These are phyloP conservation scores for Tamandua tetradactyla DNA, from an alignment of 2,797 vertebrate species.

Conservation along the genomic window DNA sequence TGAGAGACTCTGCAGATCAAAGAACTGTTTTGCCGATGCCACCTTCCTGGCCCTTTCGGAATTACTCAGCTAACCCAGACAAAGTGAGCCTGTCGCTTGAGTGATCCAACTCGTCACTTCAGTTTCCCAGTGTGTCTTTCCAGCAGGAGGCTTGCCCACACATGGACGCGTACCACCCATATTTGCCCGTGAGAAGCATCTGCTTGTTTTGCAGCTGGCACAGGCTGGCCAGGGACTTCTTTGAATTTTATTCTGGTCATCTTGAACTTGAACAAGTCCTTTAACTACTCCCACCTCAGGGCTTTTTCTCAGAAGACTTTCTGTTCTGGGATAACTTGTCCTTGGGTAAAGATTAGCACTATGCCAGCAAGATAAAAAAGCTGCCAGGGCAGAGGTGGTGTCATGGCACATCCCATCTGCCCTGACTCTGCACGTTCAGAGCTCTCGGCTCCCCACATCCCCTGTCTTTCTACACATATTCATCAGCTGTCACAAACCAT, in stretches of 20 bases:
- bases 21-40: neutral
- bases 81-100: slow-evolving; percentile 23
- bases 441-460: rapidly evolving
- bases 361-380: neutral
- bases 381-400: neutral
- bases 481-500: neutral
- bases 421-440: neutral
- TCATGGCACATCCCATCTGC: neutral
- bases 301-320: slow-evolving; percentile 15
- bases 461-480: neutral
- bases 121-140: neutral
- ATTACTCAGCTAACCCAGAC: neutral
- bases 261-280: slow-evolving; percentile 44
- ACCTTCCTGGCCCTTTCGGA: neutral
- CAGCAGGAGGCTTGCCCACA: neutral
- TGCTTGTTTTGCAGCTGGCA: neutral
- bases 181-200: neutral
- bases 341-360: slow-evolving; percentile 5
- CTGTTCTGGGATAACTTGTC: neutral
- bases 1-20: slow-evolving; percentile 36
- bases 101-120: neutral
- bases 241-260: slow-evolving; percentile 38
- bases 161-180: neutral
- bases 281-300: neutral
- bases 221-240: neutral